Evolutionary conservation across 53 echinoderm and acorn worm species (phyloP).

Genomic region (Pentamera pediparva): DNA sequence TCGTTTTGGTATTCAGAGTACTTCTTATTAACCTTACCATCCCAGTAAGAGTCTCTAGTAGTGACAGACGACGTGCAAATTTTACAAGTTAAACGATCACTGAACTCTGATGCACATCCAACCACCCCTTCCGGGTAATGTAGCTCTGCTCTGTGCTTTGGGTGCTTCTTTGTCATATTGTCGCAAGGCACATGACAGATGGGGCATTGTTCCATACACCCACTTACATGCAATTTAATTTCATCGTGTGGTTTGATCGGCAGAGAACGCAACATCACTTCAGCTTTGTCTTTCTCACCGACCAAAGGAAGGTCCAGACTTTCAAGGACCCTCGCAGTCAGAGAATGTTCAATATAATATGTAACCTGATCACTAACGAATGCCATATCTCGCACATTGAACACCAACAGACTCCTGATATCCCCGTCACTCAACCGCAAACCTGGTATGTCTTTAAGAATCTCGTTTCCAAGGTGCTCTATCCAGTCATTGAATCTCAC

Average conservation of each 20-base stretch:
- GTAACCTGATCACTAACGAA: too few relatives aligned
- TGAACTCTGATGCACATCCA: neutral
- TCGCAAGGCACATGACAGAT: too few relatives aligned
- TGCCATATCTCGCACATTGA: too few relatives aligned
- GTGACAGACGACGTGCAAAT: conserved; percentile 29
- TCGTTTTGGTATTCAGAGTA: conserved; percentile 18
- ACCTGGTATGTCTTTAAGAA: neutral
- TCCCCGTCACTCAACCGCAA: neutral
- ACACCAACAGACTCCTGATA: neutral
- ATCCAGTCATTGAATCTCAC: neutral
- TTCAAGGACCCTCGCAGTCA: too few relatives aligned
- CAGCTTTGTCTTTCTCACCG: too few relatives aligned
- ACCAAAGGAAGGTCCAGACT: too few relatives aligned
- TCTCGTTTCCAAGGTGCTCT: neutral
- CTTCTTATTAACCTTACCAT: neutral
- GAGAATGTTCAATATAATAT: too few relatives aligned
- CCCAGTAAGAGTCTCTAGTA: neutral
- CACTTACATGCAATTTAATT: too few relatives aligned
- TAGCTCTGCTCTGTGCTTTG: conserved; percentile 19
- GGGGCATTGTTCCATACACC: too few relatives aligned
- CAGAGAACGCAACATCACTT: too few relatives aligned
- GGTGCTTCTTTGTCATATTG: too few relatives aligned
- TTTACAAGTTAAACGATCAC: neutral
- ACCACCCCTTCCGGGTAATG: conserved; percentile 26
- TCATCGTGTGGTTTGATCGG: too few relatives aligned